Percentiles rank a stretch among this genome's conserved stretches.
Conservation (phyloP, 2,113 vertebrate genomes). For the Pollimyrus isidori region DNA sequence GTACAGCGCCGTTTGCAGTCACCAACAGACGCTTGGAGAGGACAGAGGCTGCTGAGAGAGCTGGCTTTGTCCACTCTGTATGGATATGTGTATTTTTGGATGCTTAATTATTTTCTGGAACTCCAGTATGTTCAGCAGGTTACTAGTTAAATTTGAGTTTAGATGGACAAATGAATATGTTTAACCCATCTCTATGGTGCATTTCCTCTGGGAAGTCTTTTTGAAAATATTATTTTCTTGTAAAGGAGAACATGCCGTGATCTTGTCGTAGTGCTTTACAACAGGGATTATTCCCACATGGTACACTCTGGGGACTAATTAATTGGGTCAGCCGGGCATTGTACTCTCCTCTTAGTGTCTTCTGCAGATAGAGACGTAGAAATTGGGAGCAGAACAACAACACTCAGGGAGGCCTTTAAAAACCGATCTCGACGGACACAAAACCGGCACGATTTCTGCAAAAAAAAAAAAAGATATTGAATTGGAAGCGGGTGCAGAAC, state of each 20-base stretch:
- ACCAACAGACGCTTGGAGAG: not conserved
- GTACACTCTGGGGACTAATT: not conserved
- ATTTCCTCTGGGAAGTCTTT: not conserved
- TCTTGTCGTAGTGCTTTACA: constrained; percentile 1
- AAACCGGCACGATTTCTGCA: not conserved
- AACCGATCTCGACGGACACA: not conserved
- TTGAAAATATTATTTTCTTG: constrained; percentile 1
- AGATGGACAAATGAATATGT: not conserved
- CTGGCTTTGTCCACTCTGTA: not conserved
- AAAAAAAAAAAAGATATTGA: not conserved
- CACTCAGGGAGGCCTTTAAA: not conserved
- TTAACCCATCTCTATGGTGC: not conserved
- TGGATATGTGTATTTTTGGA: not conserved
- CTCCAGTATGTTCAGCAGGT: not conserved
- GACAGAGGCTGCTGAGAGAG: not conserved
- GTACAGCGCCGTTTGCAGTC: not conserved
- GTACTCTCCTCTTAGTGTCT: constrained; percentile 3
- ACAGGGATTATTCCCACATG: not conserved
- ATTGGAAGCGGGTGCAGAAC: constrained; percentile 33
- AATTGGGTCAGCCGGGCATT: constrained; percentile 16
- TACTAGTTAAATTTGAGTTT: not conserved
- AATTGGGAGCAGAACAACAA: not conserved
- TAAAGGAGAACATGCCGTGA: constrained; percentile 5
- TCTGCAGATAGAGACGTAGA: not conserved
- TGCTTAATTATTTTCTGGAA: not conserved